Base-by-base conservation (phyloP, 2,888 invertebrate genomes). In the Sicus ferrugineus region DNA sequence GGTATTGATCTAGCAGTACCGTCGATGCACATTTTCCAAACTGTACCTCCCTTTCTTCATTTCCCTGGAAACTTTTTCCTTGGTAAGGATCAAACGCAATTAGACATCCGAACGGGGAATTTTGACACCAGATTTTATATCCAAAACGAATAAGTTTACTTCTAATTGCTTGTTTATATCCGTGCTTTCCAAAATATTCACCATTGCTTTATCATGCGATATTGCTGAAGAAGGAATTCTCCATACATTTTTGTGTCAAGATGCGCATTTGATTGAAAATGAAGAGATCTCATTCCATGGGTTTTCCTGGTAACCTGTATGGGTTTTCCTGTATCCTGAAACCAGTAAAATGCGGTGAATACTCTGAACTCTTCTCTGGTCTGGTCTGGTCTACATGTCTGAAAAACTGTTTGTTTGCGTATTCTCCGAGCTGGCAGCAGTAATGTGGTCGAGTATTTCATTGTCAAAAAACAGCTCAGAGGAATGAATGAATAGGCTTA, bases 61-160 rank as follows among this genome's bases (percentile, higher is more conserved):
- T 54, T 23, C 62, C 58, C 19, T 67, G 31, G n/a, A 38, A 63
- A 1, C 50, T 67, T 63, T 67, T 72, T 42, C 67, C 67, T 67
- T 69, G 63, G 48, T 59, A 69, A 52, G 56, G 66, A 52, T 69
- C 67, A 59, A 69, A 72, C 0, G 61, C 62, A 65, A 68, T 62
- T 30, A 72, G 48, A 68, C 69, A 71, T 42, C 68, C 66, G 61
- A 30, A 67, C 50, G 67, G 31, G 16, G 63, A 54, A 48, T 69
- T 69, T 54, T 71, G 62, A 31, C 71, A 71, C 69, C 66, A 71
- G 54, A 69, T 52, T 63, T 71, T 71, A 21, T 69, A 69, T 30
- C 58, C 69, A 69, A 71, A 69, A 14, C 56, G 50, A 28, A 38
- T 69, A 4, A 69, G 64, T 34, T 69, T 67, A 52, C 67, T 71